A percentile compares a stretch with the other conserved stretches of the same genome.
These are phyloP conservation scores for Danaus melanippus DNA, from an alignment of 1,140 invertebrate species.

Conservation along the genomic window DNA sequence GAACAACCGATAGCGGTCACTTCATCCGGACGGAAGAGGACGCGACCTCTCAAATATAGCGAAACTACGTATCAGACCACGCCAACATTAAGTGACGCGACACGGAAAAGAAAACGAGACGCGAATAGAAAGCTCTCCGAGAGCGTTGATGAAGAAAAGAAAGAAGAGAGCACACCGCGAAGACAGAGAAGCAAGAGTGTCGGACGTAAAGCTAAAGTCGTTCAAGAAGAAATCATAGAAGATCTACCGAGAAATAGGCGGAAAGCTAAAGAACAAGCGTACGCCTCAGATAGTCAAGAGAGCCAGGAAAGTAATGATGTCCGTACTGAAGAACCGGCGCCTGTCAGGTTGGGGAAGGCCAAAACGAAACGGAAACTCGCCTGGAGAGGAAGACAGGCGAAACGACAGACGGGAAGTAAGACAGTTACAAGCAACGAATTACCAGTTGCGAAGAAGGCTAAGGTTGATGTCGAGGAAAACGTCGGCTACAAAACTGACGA, in stretches of 20 bases:
- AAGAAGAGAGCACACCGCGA: constrained; percentile 40
- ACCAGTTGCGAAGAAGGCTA: constrained; percentile 46
- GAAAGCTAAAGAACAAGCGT: constrained; percentile 42
- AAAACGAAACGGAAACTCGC: constrained; percentile 62
- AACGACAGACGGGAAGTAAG: constrained; percentile 41
- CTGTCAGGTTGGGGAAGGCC: constrained; percentile 37
- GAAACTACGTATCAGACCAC: constrained; percentile 73
- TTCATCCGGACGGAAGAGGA: constrained; percentile 73
- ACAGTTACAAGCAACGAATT: constrained; percentile 25
- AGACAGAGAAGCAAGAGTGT: constrained; percentile 63
- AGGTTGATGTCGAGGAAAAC: constrained; percentile 31
- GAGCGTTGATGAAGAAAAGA: constrained; percentile 43
- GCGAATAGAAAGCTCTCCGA: constrained; percentile 52
- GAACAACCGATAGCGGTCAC: constrained; percentile 68
- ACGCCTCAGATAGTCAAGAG: constrained; percentile 64
- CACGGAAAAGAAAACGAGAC: constrained; percentile 56
- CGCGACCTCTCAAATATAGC: constrained; percentile 74
- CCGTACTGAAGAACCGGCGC: constrained; percentile 30
- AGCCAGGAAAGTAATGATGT: constrained; percentile 52
- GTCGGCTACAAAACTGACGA: constrained; percentile 45
- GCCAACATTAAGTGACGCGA: constrained; percentile 35
- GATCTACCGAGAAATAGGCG: constrained; percentile 41
- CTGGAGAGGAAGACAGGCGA: constrained; percentile 41
- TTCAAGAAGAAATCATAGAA: constrained; percentile 58
- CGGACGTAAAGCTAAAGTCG: constrained; percentile 50